A percentile compares a stretch with the other conserved stretches of the same genome.
These are phyloP conservation scores for Myotis lucifugus DNA, from an alignment of 2,113 vertebrate genomes.

Conservation along the genomic window DNA sequence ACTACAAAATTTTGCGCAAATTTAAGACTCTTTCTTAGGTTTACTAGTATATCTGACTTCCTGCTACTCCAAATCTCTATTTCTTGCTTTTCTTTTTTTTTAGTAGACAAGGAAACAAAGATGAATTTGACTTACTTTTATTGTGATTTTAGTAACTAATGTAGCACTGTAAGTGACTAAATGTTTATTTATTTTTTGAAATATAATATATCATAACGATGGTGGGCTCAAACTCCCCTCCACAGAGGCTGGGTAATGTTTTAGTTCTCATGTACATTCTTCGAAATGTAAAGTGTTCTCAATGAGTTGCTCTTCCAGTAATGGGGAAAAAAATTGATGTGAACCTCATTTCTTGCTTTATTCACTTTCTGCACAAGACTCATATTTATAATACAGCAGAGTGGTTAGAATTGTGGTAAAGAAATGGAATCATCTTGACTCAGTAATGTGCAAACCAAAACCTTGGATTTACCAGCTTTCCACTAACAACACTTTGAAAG, in stretches of 20 bases:
- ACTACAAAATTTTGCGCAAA: background rate
- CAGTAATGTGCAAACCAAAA: slow-evolving; percentile 13
- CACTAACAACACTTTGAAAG: slow-evolving; percentile 42
- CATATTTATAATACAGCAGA: background rate
- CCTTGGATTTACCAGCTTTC: slow-evolving; percentile 23
- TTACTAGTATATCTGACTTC: background rate
- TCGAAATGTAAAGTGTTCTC: slow-evolving; percentile 1
- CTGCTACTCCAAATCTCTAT: background rate
- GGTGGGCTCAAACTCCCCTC: background rate
- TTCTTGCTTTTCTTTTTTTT: background rate
- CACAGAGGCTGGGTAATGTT: background rate
- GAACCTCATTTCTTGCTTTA: slow-evolving; percentile 20
- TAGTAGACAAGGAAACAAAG: background rate
- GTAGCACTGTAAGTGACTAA: background rate
- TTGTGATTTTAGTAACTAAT: background rate
- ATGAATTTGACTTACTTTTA: background rate
- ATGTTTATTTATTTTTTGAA: slow-evolving; percentile 31
- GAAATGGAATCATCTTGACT: slow-evolving; percentile 36
- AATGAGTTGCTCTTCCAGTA: background rate
- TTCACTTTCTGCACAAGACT: slow-evolving; percentile 41
- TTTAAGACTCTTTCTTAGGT: background rate
- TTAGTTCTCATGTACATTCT: background rate
- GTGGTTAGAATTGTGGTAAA: slow-evolving; percentile 32
- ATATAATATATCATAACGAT: background rate
- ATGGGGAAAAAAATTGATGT: background rate